These are phyloP conservation scores for Spinus olivaceus DNA, from an alignment of 2,797 vertebrate genomes.

Conservation along the genomic window DNA sequence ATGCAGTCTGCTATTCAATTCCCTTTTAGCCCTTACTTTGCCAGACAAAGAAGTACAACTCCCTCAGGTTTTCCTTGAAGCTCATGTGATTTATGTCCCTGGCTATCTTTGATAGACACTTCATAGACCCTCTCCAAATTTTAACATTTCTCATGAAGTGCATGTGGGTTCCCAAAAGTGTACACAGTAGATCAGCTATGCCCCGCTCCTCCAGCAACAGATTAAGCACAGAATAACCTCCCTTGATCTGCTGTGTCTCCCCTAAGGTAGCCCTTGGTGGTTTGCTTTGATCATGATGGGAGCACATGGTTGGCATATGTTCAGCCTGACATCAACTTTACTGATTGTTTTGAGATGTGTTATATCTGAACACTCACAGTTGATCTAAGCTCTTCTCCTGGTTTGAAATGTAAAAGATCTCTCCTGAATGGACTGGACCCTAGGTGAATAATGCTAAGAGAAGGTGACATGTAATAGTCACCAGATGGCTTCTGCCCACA, in stretches of 20 bases:
- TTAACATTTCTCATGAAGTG: not conserved
- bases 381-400: not conserved
- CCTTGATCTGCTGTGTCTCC: not conserved
- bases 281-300: not conserved
- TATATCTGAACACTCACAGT: not conserved
- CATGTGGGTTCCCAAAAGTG: not conserved
- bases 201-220: not conserved
- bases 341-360: not conserved
- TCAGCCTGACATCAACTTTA: not conserved
- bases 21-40: not conserved
- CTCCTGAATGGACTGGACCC: not conserved
- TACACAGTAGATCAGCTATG: not conserved
- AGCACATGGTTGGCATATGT: not conserved
- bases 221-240: not conserved
- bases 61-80: not conserved
- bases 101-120: not conserved
- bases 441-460: not conserved
- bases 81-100: not conserved
- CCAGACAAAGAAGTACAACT: not conserved
- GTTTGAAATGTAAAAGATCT: not conserved
- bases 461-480: not conserved
- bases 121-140: not conserved
- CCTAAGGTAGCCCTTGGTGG: not conserved
- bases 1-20: not conserved
- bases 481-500: slow-evolving; percentile 54